Evolutionary conservation across 2,888 invertebrate genomes (phyloP).

Genomic region (Malacosoma neustria): DNA sequence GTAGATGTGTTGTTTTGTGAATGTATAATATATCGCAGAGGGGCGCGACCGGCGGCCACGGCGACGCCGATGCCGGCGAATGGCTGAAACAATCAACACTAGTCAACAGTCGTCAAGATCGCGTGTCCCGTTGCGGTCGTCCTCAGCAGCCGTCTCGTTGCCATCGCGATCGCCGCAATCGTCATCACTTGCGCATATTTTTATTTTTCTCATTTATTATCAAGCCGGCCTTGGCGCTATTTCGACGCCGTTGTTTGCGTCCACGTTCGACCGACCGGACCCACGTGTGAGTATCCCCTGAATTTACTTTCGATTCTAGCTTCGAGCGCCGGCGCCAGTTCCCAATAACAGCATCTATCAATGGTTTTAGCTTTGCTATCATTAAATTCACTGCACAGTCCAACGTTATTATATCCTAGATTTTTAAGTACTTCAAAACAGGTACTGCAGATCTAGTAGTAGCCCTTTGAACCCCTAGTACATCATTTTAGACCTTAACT

Average conservation of each 20-base stretch:
- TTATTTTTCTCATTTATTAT: constrained; percentile 20
- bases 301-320: constrained; percentile 5
- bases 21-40: constrained; percentile 1
- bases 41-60: not conserved
- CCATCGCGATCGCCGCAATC: constrained; percentile 13
- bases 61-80: not conserved
- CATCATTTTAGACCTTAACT: no score
- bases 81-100: not conserved
- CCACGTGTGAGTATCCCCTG: constrained; percentile 39
- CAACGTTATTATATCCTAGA: no score
- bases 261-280: constrained; percentile 15
- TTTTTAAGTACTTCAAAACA: no score
- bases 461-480: no score
- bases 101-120: constrained; percentile 10
- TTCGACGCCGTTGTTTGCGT: constrained; percentile 31
- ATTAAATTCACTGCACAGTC: no score
- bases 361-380: no score
- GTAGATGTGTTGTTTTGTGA: not conserved
- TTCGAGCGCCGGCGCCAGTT: not conserved
- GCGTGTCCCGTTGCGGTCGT: constrained; percentile 10
- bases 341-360: no score
- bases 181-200: constrained; percentile 12
- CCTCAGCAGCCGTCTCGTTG: constrained; percentile 1
- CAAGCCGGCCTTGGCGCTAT: constrained; percentile 44
- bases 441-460: no score